phyloP scores from a whole-genome alignment of 92 coral and sea anemone species.

The Actinernus sp. region DNA sequence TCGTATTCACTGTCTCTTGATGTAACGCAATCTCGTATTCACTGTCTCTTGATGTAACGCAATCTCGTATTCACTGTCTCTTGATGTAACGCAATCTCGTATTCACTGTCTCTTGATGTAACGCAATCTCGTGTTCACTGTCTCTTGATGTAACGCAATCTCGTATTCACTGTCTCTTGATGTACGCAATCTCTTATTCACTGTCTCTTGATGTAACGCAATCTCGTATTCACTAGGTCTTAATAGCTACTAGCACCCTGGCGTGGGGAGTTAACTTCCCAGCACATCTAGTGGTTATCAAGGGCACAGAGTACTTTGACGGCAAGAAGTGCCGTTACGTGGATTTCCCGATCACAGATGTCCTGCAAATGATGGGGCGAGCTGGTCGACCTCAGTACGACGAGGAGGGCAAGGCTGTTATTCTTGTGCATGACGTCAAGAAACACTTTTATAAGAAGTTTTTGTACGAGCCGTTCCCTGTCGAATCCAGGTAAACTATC shows the following conservation, averaged over 20 bases:
- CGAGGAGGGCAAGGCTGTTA: constrained; percentile 97
- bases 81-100: no score
- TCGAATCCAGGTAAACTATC: constrained; percentile 94
- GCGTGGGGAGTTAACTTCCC: constrained; percentile 99
- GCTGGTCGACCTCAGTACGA: constrained; percentile 99
- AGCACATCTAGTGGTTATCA: constrained; percentile 95
- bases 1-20: no score
- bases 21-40: no score
- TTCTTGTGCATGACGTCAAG: constrained; percentile 98
- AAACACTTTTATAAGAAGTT: constrained; percentile 99
- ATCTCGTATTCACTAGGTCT: no score
- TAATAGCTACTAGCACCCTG: constrained; percentile 96
- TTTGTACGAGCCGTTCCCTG: constrained; percentile 97
- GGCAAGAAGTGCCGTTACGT: constrained; percentile 95
- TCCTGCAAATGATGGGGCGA: constrained; percentile 99
- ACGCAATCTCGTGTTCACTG: no score
- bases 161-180: no score
- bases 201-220: no score
- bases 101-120: no score
- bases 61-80: no score
- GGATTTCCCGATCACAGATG: constrained; percentile 99
- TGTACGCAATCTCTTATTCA: no score
- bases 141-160: no score
- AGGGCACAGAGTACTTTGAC: constrained; percentile 97
- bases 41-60: no score